Conservation (phyloP, 2,888 invertebrate genomes). For the Boloria selene region DNA sequence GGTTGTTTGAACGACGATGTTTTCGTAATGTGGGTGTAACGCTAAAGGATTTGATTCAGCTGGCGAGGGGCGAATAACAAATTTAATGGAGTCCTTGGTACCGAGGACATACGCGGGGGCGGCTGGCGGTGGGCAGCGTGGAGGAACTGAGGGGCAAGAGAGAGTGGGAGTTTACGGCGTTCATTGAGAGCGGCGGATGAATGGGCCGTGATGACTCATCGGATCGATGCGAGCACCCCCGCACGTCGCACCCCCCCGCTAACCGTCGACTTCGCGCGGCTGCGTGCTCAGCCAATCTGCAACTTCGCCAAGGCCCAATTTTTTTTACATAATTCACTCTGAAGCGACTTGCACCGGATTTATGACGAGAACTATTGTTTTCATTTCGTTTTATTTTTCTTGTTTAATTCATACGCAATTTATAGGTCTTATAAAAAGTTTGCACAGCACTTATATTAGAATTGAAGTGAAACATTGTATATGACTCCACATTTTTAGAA, state of each 20-base stretch:
- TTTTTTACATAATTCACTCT: slow-evolving; percentile 42
- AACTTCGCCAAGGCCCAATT: slow-evolving; percentile 42
- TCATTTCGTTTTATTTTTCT: slow-evolving; percentile 9
- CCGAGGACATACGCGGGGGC: slow-evolving; percentile 57
- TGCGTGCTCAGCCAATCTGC: slow-evolving; percentile 38
- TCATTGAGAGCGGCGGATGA: slow-evolving; percentile 80
- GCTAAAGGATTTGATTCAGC: slow-evolving; percentile 65
- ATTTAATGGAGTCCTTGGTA: slow-evolving; percentile 73
- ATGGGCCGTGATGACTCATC: slow-evolving; percentile 76
- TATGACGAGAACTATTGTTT: background rate
- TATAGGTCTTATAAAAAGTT: background rate
- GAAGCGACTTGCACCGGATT: slow-evolving; percentile 18
- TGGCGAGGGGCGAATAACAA: slow-evolving; percentile 57
- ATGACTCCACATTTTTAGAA: no score
- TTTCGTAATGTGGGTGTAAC: slow-evolving; percentile 56
- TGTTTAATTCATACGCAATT: background rate
- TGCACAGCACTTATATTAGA: no score
- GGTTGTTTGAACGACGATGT: slow-evolving; percentile 24
- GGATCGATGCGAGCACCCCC: slow-evolving; percentile 65
- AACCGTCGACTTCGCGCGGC: slow-evolving; percentile 32
- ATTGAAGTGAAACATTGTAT: no score
- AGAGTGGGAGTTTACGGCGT: slow-evolving; percentile 57
- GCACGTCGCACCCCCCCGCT: slow-evolving; percentile 41
- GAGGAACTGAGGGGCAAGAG: slow-evolving; percentile 45
- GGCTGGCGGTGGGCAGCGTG: slow-evolving; percentile 47